These are phyloP conservation scores for Halictus quadricinctus DNA, from an alignment of 2,888 invertebrate species.

Conservation along the genomic window DNA sequence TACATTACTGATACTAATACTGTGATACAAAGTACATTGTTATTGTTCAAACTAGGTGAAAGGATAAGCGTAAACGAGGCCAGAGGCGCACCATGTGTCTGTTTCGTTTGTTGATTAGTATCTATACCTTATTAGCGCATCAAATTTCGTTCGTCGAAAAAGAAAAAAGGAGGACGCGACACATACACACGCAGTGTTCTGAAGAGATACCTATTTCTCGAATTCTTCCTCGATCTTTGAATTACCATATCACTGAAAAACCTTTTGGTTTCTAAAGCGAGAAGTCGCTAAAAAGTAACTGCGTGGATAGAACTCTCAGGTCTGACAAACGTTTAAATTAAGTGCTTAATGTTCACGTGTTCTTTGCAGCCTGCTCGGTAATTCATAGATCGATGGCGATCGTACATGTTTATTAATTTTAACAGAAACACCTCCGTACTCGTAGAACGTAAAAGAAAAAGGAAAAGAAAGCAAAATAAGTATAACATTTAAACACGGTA, in stretches of 20 bases:
- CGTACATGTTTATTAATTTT: conserved; percentile 33
- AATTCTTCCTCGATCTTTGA: conserved; percentile 65
- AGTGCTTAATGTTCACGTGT: conserved; percentile 73
- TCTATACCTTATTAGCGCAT: conserved; percentile 70
- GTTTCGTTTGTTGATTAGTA: conserved; percentile 76
- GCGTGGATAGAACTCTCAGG: conserved; percentile 74
- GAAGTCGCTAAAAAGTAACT: conserved; percentile 70
- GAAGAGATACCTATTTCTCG: conserved; percentile 29
- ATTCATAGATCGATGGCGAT: conserved; percentile 61
- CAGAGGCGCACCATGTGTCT: conserved; percentile 74
- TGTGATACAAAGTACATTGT: conserved; percentile 81
- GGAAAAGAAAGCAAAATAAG: not conserved
- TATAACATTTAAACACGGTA: not conserved
- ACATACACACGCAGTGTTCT: conserved; percentile 60
- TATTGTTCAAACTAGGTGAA: conserved; percentile 79
- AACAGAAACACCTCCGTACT: conserved; percentile 34
- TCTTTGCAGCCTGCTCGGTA: conserved; percentile 67
- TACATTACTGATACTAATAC: conserved; percentile 79
- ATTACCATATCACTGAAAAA: conserved; percentile 52
- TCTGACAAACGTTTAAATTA: conserved; percentile 70
- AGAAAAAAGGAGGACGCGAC: conserved; percentile 48
- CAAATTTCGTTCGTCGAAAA: conserved; percentile 64
- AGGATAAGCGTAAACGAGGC: conserved; percentile 67
- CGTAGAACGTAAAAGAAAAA: not conserved
- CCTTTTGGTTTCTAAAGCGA: conserved; percentile 50